These are phyloP conservation scores for Leguminivora glycinivorella DNA, from an alignment of 1,140 invertebrate species.

Conservation along the genomic window DNA sequence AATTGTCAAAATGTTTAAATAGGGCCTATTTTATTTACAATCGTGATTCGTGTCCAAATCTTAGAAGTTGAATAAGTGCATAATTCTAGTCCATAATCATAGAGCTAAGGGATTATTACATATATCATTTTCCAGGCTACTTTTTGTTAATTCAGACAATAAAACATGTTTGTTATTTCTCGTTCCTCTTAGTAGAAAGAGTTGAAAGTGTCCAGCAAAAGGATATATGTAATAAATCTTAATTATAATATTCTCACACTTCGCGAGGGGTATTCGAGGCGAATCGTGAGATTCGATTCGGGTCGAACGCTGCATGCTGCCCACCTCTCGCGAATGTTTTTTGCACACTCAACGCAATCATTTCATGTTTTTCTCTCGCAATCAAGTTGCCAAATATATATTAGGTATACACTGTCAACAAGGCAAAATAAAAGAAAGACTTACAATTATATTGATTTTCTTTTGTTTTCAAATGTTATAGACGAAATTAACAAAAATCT, in stretches of 20 bases:
- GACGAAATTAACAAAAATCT: conserved; percentile 11
- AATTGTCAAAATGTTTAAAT: neutral
- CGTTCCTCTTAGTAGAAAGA: no score
- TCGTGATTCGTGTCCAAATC: neutral
- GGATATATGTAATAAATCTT: no score
- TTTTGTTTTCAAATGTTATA: neutral
- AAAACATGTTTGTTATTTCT: no score
- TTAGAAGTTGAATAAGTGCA: conserved; percentile 6
- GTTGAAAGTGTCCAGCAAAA: no score
- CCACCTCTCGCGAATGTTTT: neutral
- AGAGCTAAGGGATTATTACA: no score
- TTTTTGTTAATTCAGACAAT: no score
- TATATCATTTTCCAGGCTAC: no score
- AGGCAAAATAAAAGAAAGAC: neutral
- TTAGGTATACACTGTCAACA: conserved; percentile 27
- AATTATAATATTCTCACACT: neutral
- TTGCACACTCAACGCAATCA: conserved; percentile 16
- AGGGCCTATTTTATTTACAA: neutral
- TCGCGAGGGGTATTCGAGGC: neutral
- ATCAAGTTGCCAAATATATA: conserved; percentile 8
- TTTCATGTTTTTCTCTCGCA: conserved; percentile 29
- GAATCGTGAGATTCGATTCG: neutral
- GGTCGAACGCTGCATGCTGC: neutral
- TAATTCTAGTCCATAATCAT: conserved; percentile 21
- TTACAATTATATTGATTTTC: neutral